Base-by-base conservation (phyloP, 2,888 invertebrate genomes). In the Lysandra coridon region DNA sequence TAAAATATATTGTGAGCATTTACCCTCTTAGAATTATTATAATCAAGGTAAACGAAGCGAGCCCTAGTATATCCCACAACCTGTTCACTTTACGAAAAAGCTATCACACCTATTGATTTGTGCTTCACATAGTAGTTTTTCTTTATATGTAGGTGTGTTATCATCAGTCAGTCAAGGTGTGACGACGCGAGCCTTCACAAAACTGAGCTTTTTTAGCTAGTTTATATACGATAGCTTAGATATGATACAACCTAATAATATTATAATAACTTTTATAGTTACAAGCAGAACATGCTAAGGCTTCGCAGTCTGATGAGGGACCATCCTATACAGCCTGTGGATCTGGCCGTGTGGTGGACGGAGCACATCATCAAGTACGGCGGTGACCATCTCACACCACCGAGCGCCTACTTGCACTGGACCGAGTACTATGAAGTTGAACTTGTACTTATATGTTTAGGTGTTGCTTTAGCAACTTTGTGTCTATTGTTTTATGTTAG, bases 331-430 rank as follows among this genome's bases (percentile, higher is more conserved):
- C 80, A 53, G 0, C 83, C 88, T 0, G 44, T 88, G 10, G 85
- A 89, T 10, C 83, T 84, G 1, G 86, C 87, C 0, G 85, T 88
- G 4, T 88, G 88, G 88, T 88, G 87, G 88, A 85, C 84, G 4
- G 88, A 88, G 76, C 83, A 88, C 78, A 85, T 88, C 23, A 78
- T 88, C 3, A 82, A 87, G 2, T 86, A 87, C 79, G 83, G 84
- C 4, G 86, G 86, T 0, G 86, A 80, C 33, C 87, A 89, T 79
- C 82, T 88, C 2, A 83, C 84, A 1, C 74, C 85, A 0, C 84
- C 88, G 0, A 83, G 84, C 1, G 86, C 87, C 33, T 85, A 84
- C 81, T 80, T 85, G 57, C 74, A 83, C 17, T 83, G 83, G 83
- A 53, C 75, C 2, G 79, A 86, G 23, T 86, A 86, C 78, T 83